Base-by-base conservation (phyloP, 1,140 invertebrate genomes). In the Catajapyx aquilonaris region DNA sequence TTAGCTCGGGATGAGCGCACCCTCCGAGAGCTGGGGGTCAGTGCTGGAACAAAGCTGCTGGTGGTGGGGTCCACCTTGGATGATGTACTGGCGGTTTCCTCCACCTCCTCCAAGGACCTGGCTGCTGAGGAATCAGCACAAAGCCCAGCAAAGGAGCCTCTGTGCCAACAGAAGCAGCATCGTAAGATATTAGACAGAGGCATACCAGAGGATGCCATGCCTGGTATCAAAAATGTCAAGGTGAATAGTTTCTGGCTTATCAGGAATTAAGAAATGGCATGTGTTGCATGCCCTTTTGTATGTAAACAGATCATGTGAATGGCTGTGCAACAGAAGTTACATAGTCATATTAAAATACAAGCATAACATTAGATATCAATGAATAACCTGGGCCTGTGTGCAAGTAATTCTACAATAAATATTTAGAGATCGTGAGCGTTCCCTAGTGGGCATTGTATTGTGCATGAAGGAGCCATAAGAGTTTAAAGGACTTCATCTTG, bases 1-100 rank as follows among this genome's bases (percentile, higher is more conserved):
- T 66, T 87, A 59, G 76, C 83, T 30, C 79, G 78, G 62, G 83
- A 91, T 62, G 76, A 77, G 44, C 69, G 73, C 55, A 85, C 81
- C 25, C 60, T 93, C 41, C 61, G 71, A 50, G 73, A 72, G 55
- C 60, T 81, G 34, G 83, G 84, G 32, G 69, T 93, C 36, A 70
- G 69, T 2, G 76, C 76, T 60, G 81, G 81, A 47, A 71, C 78
- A 37, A 93, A 91, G 66, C 68, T 91, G 11, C 86, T 93, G 83
- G 72, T 91, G 40, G 79, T 93, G 34, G 86, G 85, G 23, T 86
- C 83, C n/a, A 87, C 84, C 49, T 63, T 88, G 50, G 76, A 78
- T 57, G 85, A 90, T 55, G 76, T 91, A 30, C 54, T 90, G 45
- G 73, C 77, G 47, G 72, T 90, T 33, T 80, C 78, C 35, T 69